These are phyloP conservation scores for Spodoptera frugiperda DNA, from an alignment of 1,140 invertebrate species.

Conservation along the genomic window DNA sequence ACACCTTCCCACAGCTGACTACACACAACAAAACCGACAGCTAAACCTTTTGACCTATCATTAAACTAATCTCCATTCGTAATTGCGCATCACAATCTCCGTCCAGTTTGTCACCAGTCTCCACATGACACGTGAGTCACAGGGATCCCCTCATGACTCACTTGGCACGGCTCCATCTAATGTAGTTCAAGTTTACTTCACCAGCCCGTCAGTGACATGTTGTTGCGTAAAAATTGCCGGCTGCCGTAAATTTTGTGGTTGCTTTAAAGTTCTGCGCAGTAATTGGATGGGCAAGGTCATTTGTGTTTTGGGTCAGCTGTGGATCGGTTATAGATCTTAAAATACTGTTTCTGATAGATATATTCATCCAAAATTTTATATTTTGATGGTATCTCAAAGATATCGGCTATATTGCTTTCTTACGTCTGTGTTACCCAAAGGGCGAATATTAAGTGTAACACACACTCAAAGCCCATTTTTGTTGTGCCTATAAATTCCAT, in stretches of 20 bases:
- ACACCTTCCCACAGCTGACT: neutral
- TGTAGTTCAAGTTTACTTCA: slow-evolving; percentile 44
- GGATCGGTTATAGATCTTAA: too few species aligned
- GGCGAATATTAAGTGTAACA: too few species aligned
- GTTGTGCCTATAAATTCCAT: too few species aligned
- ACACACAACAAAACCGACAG: neutral
- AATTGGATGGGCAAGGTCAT: neutral
- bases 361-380: too few species aligned
- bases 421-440: too few species aligned
- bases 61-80: neutral
- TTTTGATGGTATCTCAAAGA: too few species aligned
- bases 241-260: neutral
- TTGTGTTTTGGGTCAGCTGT: neutral
- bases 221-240: slow-evolving; percentile 26
- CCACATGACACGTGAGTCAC: slow-evolving; percentile 44
- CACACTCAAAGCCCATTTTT: too few species aligned
- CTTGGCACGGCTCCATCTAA: slow-evolving; percentile 47
- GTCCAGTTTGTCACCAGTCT: slow-evolving; percentile 36
- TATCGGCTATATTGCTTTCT: too few species aligned
- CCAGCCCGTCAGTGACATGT: neutral
- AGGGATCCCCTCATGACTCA: slow-evolving; percentile 53
- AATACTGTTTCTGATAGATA: too few species aligned
- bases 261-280: neutral
- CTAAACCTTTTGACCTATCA: neutral
- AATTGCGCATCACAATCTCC: slow-evolving; percentile 32